phyloP scores from a whole-genome alignment of 2,113 vertebrate genomes.

The Cyanoderma ruficeps region DNA sequence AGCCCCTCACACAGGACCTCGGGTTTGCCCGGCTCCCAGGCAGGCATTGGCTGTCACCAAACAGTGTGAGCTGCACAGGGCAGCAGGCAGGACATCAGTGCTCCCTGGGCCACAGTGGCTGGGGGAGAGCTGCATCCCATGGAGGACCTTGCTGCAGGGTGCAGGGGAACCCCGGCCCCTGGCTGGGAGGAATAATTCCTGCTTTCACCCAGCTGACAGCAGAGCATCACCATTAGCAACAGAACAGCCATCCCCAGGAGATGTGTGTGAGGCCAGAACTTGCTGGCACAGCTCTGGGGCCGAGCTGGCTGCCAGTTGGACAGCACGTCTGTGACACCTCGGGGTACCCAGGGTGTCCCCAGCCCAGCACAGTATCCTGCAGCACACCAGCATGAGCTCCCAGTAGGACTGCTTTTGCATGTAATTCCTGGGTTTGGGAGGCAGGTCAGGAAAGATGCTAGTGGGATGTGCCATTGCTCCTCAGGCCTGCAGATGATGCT shows the following conservation, averaged over 20 bases:
- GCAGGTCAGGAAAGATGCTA: neutral
- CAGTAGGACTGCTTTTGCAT: neutral
- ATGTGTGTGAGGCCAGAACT: neutral
- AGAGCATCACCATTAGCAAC: neutral
- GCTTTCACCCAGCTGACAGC: neutral
- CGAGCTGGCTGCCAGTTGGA: neutral
- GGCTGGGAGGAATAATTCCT: neutral
- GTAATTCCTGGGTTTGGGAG: neutral
- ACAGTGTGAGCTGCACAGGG: neutral
- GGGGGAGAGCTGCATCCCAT: neutral
- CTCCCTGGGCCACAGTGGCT: neutral
- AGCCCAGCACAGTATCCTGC: neutral
- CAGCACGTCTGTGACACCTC: neutral
- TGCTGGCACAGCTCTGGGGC: neutral
- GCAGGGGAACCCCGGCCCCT: fast-evolving
- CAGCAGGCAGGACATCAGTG: fast-evolving
- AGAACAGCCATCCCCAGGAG: neutral
- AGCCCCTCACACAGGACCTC: neutral
- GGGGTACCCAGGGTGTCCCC: fast-evolving
- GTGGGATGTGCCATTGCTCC: neutral
- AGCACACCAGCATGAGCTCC: neutral
- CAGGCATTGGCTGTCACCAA: neutral
- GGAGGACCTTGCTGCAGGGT: neutral
- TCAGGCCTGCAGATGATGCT: neutral
- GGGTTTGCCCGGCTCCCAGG: neutral